These are phyloP conservation scores for Drosophila acutilabella DNA, from an alignment of 2,888 invertebrate species.

Conservation along the genomic window DNA sequence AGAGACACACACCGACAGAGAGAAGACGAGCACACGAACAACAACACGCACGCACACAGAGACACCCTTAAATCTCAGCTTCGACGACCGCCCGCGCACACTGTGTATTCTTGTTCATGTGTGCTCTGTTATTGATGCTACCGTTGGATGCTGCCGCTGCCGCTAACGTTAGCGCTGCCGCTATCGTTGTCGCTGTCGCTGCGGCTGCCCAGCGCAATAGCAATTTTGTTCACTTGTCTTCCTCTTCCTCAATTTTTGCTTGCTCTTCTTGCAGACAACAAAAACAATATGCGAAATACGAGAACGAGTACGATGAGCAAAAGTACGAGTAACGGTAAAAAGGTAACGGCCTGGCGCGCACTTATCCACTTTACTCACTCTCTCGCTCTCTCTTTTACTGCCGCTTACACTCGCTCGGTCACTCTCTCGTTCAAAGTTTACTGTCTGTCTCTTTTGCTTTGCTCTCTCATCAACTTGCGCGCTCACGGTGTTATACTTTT, in stretches of 20 bases:
- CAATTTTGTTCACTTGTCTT: conserved; percentile 77
- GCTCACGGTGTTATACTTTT: conserved; percentile 51
- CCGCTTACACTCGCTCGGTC: conserved; percentile 13
- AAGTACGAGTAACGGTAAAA: conserved; percentile 48
- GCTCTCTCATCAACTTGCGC: conserved; percentile 47
- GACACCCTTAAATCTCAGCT: conserved; percentile 57
- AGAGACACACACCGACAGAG: conserved; percentile 1
- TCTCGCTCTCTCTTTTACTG: conserved; percentile 2
- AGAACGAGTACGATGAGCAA: conserved; percentile 10
- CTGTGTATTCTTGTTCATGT: conserved; percentile 19
- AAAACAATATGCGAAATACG: conserved; percentile 31
- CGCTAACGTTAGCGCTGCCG: conserved; percentile 39
- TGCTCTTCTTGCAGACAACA: conserved; percentile 32
- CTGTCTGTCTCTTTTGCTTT: conserved; percentile 7
- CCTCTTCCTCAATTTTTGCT: conserved; percentile 36
- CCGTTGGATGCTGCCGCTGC: conserved; percentile 56
- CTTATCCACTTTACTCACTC: conserved; percentile 26
- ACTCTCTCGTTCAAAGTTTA: conserved; percentile 2
- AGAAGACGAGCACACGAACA: conserved; percentile 6
- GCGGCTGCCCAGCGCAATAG: conserved; percentile 75
- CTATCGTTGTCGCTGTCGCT: conserved; percentile 45
- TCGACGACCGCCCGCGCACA: conserved; percentile 26
- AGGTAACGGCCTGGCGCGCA: conserved; percentile 42
- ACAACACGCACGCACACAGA: conserved; percentile 7
- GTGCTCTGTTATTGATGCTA: conserved; percentile 66